These are phyloP conservation scores for Leptinotarsa juncta DNA, from an alignment of 2,888 invertebrate genomes.

Conservation along the genomic window DNA sequence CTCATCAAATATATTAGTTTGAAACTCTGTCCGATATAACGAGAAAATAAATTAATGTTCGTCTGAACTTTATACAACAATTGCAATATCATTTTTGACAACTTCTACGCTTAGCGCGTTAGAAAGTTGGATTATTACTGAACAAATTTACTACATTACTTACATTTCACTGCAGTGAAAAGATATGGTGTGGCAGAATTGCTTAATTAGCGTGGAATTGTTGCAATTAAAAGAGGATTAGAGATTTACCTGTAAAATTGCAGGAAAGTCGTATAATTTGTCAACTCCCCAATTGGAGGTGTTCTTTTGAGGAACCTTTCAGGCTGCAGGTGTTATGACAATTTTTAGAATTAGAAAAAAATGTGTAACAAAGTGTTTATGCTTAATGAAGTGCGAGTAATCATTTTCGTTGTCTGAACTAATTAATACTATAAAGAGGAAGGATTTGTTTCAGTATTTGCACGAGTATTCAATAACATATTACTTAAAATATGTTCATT, in stretches of 20 bases:
- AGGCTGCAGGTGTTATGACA: background rate
- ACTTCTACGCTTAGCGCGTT: background rate
- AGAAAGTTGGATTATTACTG: background rate
- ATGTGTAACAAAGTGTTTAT: too few species aligned
- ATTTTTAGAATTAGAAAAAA: background rate
- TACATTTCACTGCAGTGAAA: background rate
- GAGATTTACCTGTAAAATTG: slow-evolving; percentile 10
- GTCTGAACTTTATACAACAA: background rate
- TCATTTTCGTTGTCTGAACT: too few species aligned
- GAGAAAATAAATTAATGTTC: slow-evolving; percentile 5
- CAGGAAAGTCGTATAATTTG: background rate
- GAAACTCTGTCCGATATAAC: slow-evolving; percentile 5
- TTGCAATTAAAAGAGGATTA: slow-evolving; percentile 20
- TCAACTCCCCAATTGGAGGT: background rate
- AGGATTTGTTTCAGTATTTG: too few species aligned
- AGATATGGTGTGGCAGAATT: background rate
- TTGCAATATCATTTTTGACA: slow-evolving; percentile 6
- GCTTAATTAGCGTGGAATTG: slow-evolving; percentile 26
- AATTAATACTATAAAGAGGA: too few species aligned
- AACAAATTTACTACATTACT: background rate
- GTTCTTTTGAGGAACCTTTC: background rate
- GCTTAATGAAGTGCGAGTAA: too few species aligned
- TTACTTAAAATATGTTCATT: too few species aligned
- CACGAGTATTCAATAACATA: too few species aligned
- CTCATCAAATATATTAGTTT: slow-evolving; percentile 3